Conservation (phyloP, 2,888 invertebrate genomes). For the Octodonta nipae region DNA sequence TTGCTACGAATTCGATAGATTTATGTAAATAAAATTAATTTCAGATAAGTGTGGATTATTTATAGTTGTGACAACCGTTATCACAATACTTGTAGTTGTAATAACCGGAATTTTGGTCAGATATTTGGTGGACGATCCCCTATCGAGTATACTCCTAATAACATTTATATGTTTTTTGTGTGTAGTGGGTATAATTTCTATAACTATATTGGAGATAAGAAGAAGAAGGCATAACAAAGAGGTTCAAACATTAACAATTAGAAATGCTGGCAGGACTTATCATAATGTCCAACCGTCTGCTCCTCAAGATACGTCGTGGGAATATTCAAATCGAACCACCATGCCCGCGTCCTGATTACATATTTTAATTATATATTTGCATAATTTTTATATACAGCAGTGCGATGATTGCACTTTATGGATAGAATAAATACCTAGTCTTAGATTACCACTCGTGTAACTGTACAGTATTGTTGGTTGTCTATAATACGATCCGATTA, state of each 20-base stretch:
- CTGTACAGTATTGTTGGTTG: too few species aligned
- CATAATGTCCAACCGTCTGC: constrained; percentile 11
- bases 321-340: constrained; percentile 12
- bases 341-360: constrained; percentile 8
- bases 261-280: constrained; percentile 10
- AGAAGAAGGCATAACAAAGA: constrained; percentile 6
- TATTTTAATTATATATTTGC: constrained; percentile 1
- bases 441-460: too few species aligned
- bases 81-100: constrained; percentile 11
- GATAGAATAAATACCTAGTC: too few species aligned
- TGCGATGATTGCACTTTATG: not conserved
- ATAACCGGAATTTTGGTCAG: constrained; percentile 10
- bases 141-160: constrained; percentile 12
- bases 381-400: constrained; percentile 1
- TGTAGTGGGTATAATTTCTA: constrained; percentile 8
- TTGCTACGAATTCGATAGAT: too few species aligned
- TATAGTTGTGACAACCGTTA: constrained; percentile 9
- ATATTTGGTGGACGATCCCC: constrained; percentile 8
- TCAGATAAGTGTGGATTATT: constrained; percentile 12
- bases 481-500: too few species aligned
- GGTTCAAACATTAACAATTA: constrained; percentile 4
- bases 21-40: constrained; percentile 6
- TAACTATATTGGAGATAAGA: constrained; percentile 8
- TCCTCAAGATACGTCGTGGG: constrained; percentile 12
- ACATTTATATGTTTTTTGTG: constrained; percentile 10